phyloP scores from a whole-genome alignment of 2,888 invertebrate genomes.

The Hyposoter dolosus region DNA sequence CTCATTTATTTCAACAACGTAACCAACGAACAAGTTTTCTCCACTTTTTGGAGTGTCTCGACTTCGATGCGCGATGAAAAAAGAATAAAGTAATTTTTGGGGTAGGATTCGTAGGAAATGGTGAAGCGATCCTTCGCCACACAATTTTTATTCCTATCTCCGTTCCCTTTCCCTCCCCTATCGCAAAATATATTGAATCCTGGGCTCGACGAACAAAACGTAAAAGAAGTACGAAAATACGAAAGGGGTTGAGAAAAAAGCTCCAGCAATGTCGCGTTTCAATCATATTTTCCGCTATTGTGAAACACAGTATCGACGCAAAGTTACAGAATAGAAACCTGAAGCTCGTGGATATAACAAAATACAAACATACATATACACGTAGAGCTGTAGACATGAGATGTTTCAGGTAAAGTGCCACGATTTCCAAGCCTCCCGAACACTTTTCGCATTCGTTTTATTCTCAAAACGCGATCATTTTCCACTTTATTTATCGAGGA shows the following conservation, averaged over 20 bases:
- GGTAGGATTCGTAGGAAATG: background rate
- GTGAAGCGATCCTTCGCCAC: background rate
- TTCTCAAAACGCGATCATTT: background rate
- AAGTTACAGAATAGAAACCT: slow-evolving; percentile 64
- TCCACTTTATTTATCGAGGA: background rate
- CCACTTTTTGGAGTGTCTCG: background rate
- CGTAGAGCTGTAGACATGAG: background rate
- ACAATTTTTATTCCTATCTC: background rate
- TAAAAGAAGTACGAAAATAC: slow-evolving; percentile 71
- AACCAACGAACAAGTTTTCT: background rate
- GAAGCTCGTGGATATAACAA: slow-evolving; percentile 31
- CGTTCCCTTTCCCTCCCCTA: background rate
- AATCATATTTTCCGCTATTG: slow-evolving; percentile 75
- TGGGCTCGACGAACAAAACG: slow-evolving; percentile 32
- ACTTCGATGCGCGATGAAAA: background rate
- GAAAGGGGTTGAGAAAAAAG: slow-evolving; percentile 46
- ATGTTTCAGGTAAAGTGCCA: background rate
- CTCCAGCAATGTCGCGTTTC: slow-evolving; percentile 75
- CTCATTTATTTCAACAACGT: background rate
- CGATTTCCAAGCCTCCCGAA: background rate
- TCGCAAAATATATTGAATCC: slow-evolving; percentile 51
- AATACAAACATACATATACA: background rate
- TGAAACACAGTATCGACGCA: slow-evolving; percentile 70
- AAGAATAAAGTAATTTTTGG: background rate
- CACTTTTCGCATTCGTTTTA: background rate